Conservation (phyloP, 1,140 invertebrate genomes). For the Drosophila saltans region DNA sequence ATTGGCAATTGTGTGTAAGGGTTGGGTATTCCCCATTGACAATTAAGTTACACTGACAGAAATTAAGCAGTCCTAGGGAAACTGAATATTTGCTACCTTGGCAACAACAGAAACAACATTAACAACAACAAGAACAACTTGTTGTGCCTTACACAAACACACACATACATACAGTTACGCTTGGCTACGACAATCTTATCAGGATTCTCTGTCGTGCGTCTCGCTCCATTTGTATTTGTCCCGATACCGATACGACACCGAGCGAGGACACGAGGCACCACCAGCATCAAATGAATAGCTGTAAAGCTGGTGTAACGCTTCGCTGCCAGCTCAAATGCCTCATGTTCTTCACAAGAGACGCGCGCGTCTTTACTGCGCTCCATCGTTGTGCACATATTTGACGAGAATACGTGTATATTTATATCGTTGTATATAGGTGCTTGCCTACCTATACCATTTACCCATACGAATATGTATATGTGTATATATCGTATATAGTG, state of each 20-base stretch:
- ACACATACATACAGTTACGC: constrained; percentile 14
- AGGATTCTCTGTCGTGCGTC: constrained; percentile 43
- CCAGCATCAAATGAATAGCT: constrained; percentile 51
- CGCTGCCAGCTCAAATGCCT: constrained; percentile 71
- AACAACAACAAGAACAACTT: constrained; percentile 45
- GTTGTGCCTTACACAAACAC: constrained; percentile 28
- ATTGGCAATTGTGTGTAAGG: constrained; percentile 44
- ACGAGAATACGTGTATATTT: constrained; percentile 3
- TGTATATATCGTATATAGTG: constrained; percentile 5
- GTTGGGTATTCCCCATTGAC: constrained; percentile 35
- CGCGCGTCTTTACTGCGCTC: constrained; percentile 58
- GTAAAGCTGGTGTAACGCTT: constrained; percentile 68
- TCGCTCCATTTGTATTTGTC: constrained; percentile 57
- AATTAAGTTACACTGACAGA: constrained; percentile 20
- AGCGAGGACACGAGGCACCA: constrained; percentile 55
- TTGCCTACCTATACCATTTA: neutral
- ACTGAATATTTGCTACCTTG: constrained; percentile 22
- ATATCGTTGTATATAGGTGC: too few species aligned
- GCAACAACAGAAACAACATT: constrained; percentile 12
- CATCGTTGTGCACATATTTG: constrained; percentile 13
- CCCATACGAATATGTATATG: constrained; percentile 1
- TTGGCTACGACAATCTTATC: constrained; percentile 42
- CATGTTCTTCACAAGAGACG: constrained; percentile 68
- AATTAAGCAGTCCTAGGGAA: constrained; percentile 35
- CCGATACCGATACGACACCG: constrained; percentile 26